Percentiles rank a stretch among this genome's conserved stretches.
Evolutionary conservation across 2,113 vertebrate genomes (phyloP).

Genomic region (Heterotilapia buettikoferi): DNA sequence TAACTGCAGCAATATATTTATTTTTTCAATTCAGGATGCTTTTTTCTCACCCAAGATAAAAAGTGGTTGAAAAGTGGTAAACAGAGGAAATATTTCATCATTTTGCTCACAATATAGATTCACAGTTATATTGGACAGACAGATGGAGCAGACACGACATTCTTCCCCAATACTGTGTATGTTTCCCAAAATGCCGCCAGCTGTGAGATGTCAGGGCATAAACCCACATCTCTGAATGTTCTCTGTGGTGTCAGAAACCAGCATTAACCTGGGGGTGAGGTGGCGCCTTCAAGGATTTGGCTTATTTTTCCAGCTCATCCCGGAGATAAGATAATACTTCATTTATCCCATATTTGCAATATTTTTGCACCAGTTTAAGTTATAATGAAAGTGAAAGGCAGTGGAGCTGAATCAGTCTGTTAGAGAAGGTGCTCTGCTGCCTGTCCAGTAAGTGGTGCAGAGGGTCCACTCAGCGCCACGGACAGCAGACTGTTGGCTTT

Average conservation of each 20-base stretch:
- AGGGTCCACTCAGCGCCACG: background rate
- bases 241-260: background rate
- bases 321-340: rapidly evolving
- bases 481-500: background rate
- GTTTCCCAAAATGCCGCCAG: background rate
- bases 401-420: background rate
- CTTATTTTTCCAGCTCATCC: background rate
- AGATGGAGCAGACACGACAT: background rate
- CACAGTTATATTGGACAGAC: background rate
- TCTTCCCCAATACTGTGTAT: background rate
- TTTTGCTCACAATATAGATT: background rate
- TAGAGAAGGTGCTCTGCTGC: background rate
- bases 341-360: background rate
- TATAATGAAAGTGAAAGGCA: background rate
- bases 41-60: background rate
- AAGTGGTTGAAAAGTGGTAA: background rate
- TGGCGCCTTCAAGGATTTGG: background rate
- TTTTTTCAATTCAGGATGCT: background rate
- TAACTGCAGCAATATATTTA: background rate
- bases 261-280: background rate
- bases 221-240: background rate
- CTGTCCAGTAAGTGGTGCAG: background rate
- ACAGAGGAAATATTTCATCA: background rate
- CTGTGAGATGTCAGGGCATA: background rate
- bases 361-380: background rate